These are phyloP conservation scores for Yponomeuta plumbellus DNA, from an alignment of 2,888 invertebrate species.

Conservation along the genomic window DNA sequence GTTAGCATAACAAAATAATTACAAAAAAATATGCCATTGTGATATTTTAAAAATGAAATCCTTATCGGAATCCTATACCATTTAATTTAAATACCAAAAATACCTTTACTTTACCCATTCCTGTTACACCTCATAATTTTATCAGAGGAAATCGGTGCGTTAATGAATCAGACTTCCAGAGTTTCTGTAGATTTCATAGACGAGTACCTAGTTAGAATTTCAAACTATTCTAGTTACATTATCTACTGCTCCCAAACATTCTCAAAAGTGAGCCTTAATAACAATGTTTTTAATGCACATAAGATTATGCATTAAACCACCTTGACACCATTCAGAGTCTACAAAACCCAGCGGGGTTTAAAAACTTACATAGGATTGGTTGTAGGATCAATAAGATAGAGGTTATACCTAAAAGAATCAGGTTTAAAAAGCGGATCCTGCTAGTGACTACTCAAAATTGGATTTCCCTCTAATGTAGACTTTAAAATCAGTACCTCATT, in stretches of 20 bases:
- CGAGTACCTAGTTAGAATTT: constrained; percentile 17
- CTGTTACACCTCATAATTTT: no score
- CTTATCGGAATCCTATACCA: no score
- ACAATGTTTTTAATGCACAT: neutral
- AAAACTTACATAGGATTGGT: constrained; percentile 3
- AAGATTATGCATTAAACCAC: neutral
- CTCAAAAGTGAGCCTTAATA: neutral
- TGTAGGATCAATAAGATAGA: neutral
- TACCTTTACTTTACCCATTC: no score
- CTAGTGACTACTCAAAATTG: constrained; percentile 46
- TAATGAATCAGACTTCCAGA: neutral
- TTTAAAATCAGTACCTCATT: constrained; percentile 41
- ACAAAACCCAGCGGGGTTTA: no score
- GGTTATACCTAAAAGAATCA: neutral
- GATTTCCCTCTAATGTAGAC: constrained; percentile 31
- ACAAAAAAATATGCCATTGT: no score
- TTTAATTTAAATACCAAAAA: no score
- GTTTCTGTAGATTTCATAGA: neutral
- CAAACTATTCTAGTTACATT: constrained; percentile 9
- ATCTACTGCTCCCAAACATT: neutral
- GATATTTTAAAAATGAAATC: no score
- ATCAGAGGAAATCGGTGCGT: neutral
- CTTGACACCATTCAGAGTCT: no score
- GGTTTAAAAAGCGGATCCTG: neutral
- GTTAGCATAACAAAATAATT: no score